phyloP scores from a whole-genome alignment of 2,797 vertebrate genomes.

The Aulostomus chinensis region DNA sequence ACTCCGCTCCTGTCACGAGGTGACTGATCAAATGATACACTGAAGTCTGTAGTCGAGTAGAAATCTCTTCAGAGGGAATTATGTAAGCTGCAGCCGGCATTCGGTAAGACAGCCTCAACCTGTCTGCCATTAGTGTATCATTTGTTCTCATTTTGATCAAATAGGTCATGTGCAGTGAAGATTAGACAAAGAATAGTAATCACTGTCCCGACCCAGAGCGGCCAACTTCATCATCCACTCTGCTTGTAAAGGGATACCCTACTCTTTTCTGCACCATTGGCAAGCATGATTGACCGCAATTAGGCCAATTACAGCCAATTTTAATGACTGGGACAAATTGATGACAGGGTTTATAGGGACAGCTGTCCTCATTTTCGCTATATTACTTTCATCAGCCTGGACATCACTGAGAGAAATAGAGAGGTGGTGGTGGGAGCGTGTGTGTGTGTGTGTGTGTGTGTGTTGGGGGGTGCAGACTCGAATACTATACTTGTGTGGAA shows the following conservation, averaged over 20 bases:
- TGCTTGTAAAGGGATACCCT: slow-evolving; percentile 67
- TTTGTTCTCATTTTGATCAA: slow-evolving; percentile 58
- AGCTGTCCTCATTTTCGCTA: slow-evolving; percentile 63
- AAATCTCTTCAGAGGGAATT: slow-evolving; percentile 25
- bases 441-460: background rate
- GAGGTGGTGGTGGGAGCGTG: slow-evolving; percentile 3
- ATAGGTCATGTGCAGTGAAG: slow-evolving; percentile 48
- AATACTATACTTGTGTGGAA: slow-evolving; percentile 17
- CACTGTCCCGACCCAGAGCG: slow-evolving; percentile 33
- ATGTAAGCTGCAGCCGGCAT: slow-evolving; percentile 17
- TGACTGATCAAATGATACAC: slow-evolving; percentile 33
- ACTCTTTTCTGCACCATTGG: slow-evolving; percentile 69
- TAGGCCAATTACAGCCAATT: slow-evolving; percentile 70
- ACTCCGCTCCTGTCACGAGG: slow-evolving; percentile 33
- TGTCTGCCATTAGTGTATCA: slow-evolving; percentile 49
- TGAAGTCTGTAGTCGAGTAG: slow-evolving; percentile 29
- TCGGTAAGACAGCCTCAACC: slow-evolving; percentile 19
- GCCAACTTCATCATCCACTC: slow-evolving; percentile 39
- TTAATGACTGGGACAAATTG: slow-evolving; percentile 75
- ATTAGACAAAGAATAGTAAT: slow-evolving; percentile 59
- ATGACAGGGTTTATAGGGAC: slow-evolving; percentile 64
- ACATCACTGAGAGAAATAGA: slow-evolving; percentile 32
- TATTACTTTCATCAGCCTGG: slow-evolving; percentile 45
- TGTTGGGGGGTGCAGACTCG: background rate
- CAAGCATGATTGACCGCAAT: slow-evolving; percentile 72